A percentile compares a stretch with the other conserved stretches of the same genome.
These are phyloP conservation scores for Aleadryas rufinucha DNA, from an alignment of 2,113 vertebrate genomes.

Conservation along the genomic window DNA sequence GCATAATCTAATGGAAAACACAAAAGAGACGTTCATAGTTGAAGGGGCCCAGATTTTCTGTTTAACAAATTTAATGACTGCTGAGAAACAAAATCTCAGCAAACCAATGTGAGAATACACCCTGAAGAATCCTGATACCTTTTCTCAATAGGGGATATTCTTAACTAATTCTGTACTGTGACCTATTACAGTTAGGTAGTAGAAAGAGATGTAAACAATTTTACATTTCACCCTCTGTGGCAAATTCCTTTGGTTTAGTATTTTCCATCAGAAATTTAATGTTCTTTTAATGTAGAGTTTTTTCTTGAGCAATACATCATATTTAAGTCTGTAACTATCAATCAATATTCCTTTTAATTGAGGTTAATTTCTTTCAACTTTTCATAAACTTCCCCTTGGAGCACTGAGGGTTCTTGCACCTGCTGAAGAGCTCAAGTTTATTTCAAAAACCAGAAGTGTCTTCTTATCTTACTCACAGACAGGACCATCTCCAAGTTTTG, in stretches of 20 bases:
- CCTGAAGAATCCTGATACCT: conserved; percentile 17
- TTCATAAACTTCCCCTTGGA: conserved; percentile 50
- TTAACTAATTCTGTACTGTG: conserved; percentile 39
- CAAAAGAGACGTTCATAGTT: not conserved
- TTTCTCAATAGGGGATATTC: not conserved
- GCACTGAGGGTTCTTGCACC: conserved; percentile 46
- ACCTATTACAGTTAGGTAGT: conserved; percentile 9
- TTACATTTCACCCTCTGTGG: conserved; percentile 33
- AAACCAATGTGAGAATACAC: conserved; percentile 20
- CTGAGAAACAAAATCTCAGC: conserved; percentile 28
- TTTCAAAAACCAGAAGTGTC: not conserved
- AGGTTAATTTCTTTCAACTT: conserved; percentile 80
- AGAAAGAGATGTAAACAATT: conserved; percentile 44
- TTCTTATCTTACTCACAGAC: not conserved
- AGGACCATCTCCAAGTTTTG: not conserved
- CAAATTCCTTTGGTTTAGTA: conserved; percentile 48
- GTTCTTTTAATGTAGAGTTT: conserved; percentile 71
- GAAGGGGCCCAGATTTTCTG: not conserved
- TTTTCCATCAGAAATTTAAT: conserved; percentile 67
- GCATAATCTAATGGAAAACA: not conserved
- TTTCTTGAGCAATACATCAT: conserved; percentile 67
- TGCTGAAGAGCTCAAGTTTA: conserved; percentile 38
- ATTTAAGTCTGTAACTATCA: conserved; percentile 69
- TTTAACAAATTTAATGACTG: conserved; percentile 53
- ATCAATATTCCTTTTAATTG: conserved; percentile 75